A percentile compares a stretch with the other conserved stretches of the same genome.
Evolutionary conservation across 2,797 vertebrate genomes (phyloP).

Genomic region (Halcyon badia): DNA sequence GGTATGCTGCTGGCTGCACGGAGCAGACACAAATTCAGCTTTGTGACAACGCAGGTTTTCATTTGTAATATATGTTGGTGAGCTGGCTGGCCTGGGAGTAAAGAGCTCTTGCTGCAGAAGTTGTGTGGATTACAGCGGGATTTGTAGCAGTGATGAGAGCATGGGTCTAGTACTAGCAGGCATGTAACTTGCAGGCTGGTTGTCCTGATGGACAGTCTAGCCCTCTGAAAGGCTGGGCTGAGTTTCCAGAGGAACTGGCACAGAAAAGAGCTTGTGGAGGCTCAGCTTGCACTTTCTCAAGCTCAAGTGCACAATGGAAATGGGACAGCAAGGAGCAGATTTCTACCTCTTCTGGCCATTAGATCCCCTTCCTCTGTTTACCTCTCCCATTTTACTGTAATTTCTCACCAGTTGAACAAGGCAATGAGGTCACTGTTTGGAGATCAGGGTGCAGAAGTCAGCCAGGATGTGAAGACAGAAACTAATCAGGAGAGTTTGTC

Average conservation of each 20-base stretch:
- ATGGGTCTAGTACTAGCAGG: background rate
- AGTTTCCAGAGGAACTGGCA: conserved; percentile 67
- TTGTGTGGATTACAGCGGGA: background rate
- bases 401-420: conserved; percentile 58
- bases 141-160: background rate
- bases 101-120: background rate
- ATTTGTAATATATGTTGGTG: background rate
- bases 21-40: background rate
- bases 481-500: conserved; percentile 12
- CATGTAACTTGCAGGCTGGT: background rate
- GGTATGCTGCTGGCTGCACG: background rate
- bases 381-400: conserved; percentile 54
- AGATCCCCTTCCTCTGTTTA: conserved; percentile 30
- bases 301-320: conserved; percentile 31
- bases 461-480: conserved; percentile 4
- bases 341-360: conserved; percentile 38
- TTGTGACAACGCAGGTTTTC: background rate
- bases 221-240: conserved; percentile 19
- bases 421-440: conserved; percentile 68
- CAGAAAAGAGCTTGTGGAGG: background rate
- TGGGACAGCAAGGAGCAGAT: background rate
- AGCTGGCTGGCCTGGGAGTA: background rate
- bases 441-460: conserved; percentile 54
- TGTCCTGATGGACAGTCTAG: conserved; percentile 5
- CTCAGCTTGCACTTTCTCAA: conserved; percentile 52